Evolutionary conservation across 1,140 invertebrate species (phyloP).

Genomic region (Heliothis subflexa): DNA sequence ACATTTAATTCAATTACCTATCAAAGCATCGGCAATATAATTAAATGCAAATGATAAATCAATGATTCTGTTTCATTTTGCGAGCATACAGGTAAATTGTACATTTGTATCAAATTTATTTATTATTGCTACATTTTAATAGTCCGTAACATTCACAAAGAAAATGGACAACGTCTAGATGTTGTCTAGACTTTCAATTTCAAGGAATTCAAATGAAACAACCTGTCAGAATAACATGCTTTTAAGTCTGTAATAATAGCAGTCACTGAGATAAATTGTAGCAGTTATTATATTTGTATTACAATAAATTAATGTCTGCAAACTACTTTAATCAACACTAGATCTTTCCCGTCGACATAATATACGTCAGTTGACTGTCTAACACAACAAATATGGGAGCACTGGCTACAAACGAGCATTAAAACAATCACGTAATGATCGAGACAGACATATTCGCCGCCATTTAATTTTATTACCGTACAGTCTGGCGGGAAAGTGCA

Average conservation of each 20-base stretch:
- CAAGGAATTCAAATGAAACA: conserved; percentile 13
- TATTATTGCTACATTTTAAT: not conserved
- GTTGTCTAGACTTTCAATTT: conserved; percentile 7
- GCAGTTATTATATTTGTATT: conserved; percentile 2
- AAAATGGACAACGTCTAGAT: not conserved
- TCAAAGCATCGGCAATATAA: no score
- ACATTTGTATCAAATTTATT: no score
- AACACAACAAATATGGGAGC: conserved; percentile 6
- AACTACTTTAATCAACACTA: conserved; percentile 35
- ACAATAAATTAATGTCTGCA: conserved; percentile 27
- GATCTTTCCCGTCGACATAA: conserved; percentile 27
- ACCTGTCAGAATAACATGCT: not conserved
- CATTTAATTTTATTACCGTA: conserved; percentile 51
- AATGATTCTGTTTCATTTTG: not conserved
- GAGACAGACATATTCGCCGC: conserved; percentile 38
- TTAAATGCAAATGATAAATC: no score
- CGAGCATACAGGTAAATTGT: not conserved
- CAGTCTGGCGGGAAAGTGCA: conserved; percentile 24
- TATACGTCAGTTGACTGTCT: conserved; percentile 30
- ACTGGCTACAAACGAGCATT: conserved; percentile 19
- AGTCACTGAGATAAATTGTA: no score
- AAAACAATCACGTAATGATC: conserved; percentile 47
- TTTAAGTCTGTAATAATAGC: conserved; percentile 23
- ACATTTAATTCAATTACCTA: no score
- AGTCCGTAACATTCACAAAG: not conserved